Evolutionary conservation across 2,888 invertebrate genomes (phyloP), one percentile per base, ranked within the genome.

Genomic region (Drosophila neotestacea): DNA sequence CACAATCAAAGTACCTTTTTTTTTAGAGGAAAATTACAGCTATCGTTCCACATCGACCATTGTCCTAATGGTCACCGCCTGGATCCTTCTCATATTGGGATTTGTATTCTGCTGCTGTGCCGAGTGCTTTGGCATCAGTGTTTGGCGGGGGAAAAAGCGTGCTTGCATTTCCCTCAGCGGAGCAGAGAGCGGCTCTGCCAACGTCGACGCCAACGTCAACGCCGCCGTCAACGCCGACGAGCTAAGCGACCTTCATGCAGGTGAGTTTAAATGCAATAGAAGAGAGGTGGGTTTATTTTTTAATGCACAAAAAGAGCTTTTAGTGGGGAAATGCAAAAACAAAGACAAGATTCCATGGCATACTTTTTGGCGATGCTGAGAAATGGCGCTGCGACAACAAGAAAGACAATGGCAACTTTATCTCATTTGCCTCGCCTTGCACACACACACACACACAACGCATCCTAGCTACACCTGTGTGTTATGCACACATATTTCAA

Each of bases 51-150:
- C 88, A 34, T 84, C 91, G 44, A 88, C 91, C 64, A 89, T 91
- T 64, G 82, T 86, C n/a, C 77, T 92, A 38, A 92, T 92, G 92
- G 79, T 92, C 28, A 60, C 79, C 52, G 91, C 92, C n/a, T 91
- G 91, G 91, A 79, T 86, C 13, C 64, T 92, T 22, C 81, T 91
- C 70, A 89, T 91, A 44, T 64, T 91, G 47, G 89, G 91, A 11
- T 91, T 91, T 68, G 85, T 90, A 41, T 79, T 92, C 50, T 92
- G 91, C 75, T 91, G 91, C 70, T 91, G 92, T 66, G 86, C 91
- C 34, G 92, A 92, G 63, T 92, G 91, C 70, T 90, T 89, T 16
- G 88, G 85, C 36, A 75, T 89, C 38, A 82, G 88, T 47, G 76
- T 85, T 48, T 87, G 90, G 78, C 74, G 80, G 51, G 84, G 82